Evolutionary conservation across 1,140 invertebrate species (phyloP).

Genomic region (Listronotus oregonensis): DNA sequence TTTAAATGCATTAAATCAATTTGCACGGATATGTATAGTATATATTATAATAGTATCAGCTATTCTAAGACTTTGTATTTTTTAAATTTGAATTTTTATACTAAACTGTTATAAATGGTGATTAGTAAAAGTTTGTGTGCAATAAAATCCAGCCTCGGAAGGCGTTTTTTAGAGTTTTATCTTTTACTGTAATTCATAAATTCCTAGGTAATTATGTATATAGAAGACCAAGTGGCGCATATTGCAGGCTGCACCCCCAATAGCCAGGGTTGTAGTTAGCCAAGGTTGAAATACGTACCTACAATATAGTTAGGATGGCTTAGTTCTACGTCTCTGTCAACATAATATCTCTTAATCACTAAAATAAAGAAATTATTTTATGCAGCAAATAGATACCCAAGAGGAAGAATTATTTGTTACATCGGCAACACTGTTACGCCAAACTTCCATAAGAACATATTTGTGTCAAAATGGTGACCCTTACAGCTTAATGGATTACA

Average conservation of each 20-base stretch:
- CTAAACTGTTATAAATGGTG: constrained; percentile 58
- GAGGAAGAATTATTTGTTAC: no score
- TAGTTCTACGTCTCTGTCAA: constrained; percentile 21
- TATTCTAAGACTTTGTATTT: constrained; percentile 58
- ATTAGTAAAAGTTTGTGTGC: constrained; percentile 57
- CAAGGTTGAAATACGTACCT: constrained; percentile 34
- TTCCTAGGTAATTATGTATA: constrained; percentile 53
- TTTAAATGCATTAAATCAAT: constrained; percentile 55
- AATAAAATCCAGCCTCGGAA: constrained; percentile 48
- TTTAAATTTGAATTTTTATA: constrained; percentile 60
- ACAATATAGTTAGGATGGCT: constrained; percentile 28
- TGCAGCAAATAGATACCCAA: no score
- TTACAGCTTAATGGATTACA: no score
- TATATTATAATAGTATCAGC: constrained; percentile 55
- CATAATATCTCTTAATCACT: constrained; percentile 8
- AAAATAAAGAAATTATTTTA: no score
- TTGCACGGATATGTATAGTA: constrained; percentile 57
- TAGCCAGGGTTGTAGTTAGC: constrained; percentile 38
- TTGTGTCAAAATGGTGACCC: no score
- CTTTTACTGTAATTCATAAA: constrained; percentile 47
- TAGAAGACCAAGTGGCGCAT: constrained; percentile 45
- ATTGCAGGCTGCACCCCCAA: constrained; percentile 40
- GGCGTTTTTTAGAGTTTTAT: constrained; percentile 51
- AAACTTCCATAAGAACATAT: no score
- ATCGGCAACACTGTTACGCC: no score